Evolutionary conservation across 2,113 vertebrate species (phyloP).

Genomic region (Ageneiosus marmoratus): DNA sequence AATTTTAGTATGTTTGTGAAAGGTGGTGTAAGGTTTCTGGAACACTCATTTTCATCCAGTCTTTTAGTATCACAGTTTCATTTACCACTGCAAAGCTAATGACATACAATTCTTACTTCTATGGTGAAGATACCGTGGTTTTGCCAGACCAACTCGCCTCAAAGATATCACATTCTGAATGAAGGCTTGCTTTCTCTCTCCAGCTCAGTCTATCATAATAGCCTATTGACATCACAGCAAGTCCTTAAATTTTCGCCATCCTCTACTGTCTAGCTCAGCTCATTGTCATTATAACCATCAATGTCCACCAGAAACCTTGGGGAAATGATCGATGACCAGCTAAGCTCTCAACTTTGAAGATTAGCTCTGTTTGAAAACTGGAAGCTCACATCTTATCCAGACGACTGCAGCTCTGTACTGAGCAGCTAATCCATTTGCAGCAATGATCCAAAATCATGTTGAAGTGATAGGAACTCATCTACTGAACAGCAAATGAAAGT

Average conservation of each 20-base stretch:
- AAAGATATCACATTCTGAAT: slow-evolving; percentile 1
- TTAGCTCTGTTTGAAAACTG: not conserved
- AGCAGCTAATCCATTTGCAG: too few relatives aligned
- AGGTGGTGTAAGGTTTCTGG: not conserved
- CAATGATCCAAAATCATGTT: not conserved
- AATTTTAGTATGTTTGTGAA: slow-evolving; percentile 9
- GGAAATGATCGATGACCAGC: not conserved
- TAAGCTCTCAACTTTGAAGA: not conserved
- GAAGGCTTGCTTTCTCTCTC: not conserved
- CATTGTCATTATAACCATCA: slow-evolving; percentile 7
- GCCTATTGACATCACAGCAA: not conserved
- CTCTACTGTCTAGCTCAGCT: not conserved
- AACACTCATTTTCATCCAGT: slow-evolving; percentile 16
- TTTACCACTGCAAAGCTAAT: slow-evolving; percentile 2
- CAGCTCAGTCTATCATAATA: not conserved
- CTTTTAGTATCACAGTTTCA: not conserved
- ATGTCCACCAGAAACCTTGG: not conserved
- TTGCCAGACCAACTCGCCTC: not conserved
- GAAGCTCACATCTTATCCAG: not conserved
- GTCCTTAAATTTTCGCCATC: not conserved
- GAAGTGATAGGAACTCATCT: not conserved
- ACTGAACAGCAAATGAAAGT: not conserved
- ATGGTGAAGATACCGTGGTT: not conserved
- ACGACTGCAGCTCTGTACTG: not conserved
- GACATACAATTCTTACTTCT: not conserved